These are phyloP conservation scores for Gopherus evgoodei DNA, from an alignment of 2,113 vertebrate genomes.

Conservation along the genomic window DNA sequence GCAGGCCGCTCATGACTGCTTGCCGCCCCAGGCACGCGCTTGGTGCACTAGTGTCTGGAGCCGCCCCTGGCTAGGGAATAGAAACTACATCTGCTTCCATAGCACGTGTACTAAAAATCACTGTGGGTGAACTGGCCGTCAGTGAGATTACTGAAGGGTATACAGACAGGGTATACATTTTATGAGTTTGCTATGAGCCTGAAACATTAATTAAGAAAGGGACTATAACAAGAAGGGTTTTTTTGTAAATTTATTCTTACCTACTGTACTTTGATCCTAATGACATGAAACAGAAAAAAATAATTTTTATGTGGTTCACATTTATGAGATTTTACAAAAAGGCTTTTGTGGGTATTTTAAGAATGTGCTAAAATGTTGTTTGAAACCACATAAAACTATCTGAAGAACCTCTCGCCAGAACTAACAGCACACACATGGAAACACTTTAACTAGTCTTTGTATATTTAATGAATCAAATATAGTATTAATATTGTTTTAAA, in stretches of 20 bases:
- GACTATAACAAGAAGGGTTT: slow-evolving; percentile 44
- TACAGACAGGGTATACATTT: slow-evolving; percentile 40
- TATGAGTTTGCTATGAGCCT: slow-evolving; percentile 39
- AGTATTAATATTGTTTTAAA: slow-evolving; percentile 81
- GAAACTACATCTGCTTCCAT: neutral
- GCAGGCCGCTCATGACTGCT: too few relatives aligned
- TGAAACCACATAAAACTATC: slow-evolving; percentile 81
- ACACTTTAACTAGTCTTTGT: slow-evolving; percentile 72
- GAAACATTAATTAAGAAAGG: slow-evolving; percentile 75
- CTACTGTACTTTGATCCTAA: slow-evolving; percentile 81
- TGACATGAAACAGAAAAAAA: slow-evolving; percentile 75
- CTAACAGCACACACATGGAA: slow-evolving; percentile 81
- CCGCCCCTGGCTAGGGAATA: neutral
- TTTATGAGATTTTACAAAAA: slow-evolving; percentile 86
- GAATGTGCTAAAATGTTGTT: slow-evolving; percentile 86
- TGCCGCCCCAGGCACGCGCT: too few relatives aligned
- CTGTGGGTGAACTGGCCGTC: neutral
- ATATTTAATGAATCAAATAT: slow-evolving; percentile 78
- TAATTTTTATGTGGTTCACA: slow-evolving; percentile 79
- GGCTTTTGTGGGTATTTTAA: slow-evolving; percentile 86
- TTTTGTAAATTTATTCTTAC: slow-evolving; percentile 73
- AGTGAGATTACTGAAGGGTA: neutral
- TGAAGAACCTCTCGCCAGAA: slow-evolving; percentile 75
- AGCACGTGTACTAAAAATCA: neutral
- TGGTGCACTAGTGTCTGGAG: too few relatives aligned